Base-by-base conservation (phyloP, 2,797 vertebrate genomes). In the Neosilurus mollespiculum region DNA sequence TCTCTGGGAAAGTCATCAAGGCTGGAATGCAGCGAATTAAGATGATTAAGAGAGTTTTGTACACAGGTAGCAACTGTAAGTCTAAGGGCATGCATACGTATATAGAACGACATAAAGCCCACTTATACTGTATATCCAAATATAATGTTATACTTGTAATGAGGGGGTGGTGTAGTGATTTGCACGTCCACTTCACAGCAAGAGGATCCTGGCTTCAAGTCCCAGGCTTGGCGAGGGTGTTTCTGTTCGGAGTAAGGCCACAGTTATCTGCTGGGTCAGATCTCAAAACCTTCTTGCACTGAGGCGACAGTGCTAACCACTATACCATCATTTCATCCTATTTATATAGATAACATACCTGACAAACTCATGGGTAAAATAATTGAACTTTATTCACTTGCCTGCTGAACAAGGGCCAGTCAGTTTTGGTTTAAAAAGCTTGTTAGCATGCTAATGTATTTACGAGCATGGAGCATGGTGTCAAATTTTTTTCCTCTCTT, bases 1-100 rank as follows among this genome's bases (percentile, higher is more conserved):
- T 86, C 3, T 86, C 92, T 93, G 93, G 81, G 91, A 93, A 91
- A 93, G 90, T 84, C 91, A 94, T 94, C 90, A 94, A 24, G 89
- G 83, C 78, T 88, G 86, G 87, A 91, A 92, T 71, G 83, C 81
- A 86, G 91, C 86, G 90, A 83, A 80, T 14, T 43, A n/a, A 43
- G 16, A 53, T 82, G 43, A 59, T 61, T 82, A 65, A 80, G 62
- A 51, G 22, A 66, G 8, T 65, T 73, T 59, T 85, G 51, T 75
- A 49, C 76, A 71, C 77, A 80, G 80, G 59, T 80, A 83, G 62
- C 59, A 53, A 3, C 9, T 79, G 43, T 10, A 64, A 64, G 24
- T 58, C 67, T 62, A 34, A 75, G 64, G 20, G 4, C 34, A 71
- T 72, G 30, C 9, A 0, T 37, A 78, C 20, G 15, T 58, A 34